phyloP scores from a whole-genome alignment of 1,140 invertebrate genomes.

The Latrodectus geometricus region DNA sequence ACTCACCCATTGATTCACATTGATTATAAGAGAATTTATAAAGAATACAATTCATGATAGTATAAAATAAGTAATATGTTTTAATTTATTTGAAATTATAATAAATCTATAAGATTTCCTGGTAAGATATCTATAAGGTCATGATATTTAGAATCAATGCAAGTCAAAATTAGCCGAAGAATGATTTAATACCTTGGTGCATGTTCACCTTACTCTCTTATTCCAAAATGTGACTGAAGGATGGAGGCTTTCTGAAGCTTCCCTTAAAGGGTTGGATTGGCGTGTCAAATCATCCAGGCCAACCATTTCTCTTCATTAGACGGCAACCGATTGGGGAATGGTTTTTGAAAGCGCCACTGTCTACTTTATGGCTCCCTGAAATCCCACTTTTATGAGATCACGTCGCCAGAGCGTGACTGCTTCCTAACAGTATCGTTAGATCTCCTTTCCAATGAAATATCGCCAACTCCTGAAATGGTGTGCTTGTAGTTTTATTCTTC shows the following conservation, averaged over 20 bases:
- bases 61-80: too few relatives aligned
- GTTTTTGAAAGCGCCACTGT: conserved; percentile 54
- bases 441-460: conserved; percentile 19
- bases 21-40: too few relatives aligned
- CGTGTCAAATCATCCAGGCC: conserved; percentile 12
- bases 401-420: conserved; percentile 48
- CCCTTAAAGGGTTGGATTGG: conserved; percentile 7
- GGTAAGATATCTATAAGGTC: too few relatives aligned
- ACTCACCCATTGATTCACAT: too few relatives aligned
- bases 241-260: too few relatives aligned
- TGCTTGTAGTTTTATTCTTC: not conserved
- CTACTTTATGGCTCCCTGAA: conserved; percentile 55
- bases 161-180: too few relatives aligned
- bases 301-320: conserved; percentile 58
- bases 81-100: too few relatives aligned
- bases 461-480: conserved; percentile 4
- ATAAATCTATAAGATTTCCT: too few relatives aligned
- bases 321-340: conserved; percentile 46
- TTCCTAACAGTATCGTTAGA: conserved; percentile 35
- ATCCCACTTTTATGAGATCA: conserved; percentile 61
- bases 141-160: too few relatives aligned
- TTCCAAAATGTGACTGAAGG: not conserved
- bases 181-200: too few relatives aligned
- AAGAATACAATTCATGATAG: too few relatives aligned
- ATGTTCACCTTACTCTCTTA: too few relatives aligned